A percentile compares a stretch with the other conserved stretches of the same genome.
Evolutionary conservation across 92 coral and sea anemone genomes (phyloP).

Genomic region (Porites cylindrica): DNA sequence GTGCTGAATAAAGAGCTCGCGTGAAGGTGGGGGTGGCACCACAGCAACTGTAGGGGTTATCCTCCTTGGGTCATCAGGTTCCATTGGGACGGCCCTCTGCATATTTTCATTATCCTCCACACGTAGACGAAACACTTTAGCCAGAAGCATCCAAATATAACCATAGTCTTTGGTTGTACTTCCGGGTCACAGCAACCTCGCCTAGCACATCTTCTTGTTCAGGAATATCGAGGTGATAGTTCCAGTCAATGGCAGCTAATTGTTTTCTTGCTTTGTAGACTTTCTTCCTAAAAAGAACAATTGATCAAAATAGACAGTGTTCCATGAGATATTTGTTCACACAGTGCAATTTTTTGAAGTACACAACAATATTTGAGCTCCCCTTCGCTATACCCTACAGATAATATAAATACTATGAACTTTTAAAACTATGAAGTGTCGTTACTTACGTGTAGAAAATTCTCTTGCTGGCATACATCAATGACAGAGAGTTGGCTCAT

Average conservation of each 20-base stretch:
- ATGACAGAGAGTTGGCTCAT: slow-evolving; percentile 40
- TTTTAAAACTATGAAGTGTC: background rate
- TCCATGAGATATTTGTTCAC: background rate
- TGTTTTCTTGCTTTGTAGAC: slow-evolving; percentile 66
- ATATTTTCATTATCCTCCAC: slow-evolving; percentile 38
- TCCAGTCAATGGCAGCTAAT: slow-evolving; percentile 63
- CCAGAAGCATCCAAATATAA: slow-evolving; percentile 40
- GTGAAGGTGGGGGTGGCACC: background rate
- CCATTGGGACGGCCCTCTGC: background rate
- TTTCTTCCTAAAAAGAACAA: slow-evolving; percentile 31
- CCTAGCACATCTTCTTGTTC: slow-evolving; percentile 13
- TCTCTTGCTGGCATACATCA: slow-evolving; percentile 51
- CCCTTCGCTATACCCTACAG: background rate
- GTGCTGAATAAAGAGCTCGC: background rate
- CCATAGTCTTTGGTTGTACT: slow-evolving; percentile 63
- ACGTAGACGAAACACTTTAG: slow-evolving; percentile 38
- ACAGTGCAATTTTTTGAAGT: background rate
- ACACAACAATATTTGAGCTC: background rate
- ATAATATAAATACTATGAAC: background rate
- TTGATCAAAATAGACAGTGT: background rate
- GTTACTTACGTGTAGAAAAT: slow-evolving; percentile 23
- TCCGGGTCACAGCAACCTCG: slow-evolving; percentile 33
- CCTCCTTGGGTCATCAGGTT: background rate
- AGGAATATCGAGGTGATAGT: slow-evolving; percentile 52
- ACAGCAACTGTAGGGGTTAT: slow-evolving; percentile 36